Conservation (phyloP, 2,888 invertebrate species). For the Ephialtes manifestator region DNA sequence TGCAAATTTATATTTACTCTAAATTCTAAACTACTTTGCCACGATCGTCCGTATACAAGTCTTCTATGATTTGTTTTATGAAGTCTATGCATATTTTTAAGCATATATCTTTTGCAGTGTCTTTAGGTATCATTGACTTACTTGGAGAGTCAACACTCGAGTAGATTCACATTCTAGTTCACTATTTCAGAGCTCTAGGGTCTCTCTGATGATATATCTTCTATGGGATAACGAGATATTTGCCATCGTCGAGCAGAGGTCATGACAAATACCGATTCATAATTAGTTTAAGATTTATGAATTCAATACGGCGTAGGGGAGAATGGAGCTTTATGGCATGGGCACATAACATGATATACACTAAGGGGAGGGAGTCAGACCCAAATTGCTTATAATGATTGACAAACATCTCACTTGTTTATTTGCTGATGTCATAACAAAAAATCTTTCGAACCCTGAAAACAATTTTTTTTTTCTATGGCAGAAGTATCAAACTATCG, state of each 20-base stretch:
- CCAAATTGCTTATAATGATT: too few species aligned
- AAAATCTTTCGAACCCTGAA: too few species aligned
- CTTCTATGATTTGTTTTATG: conserved; percentile 39
- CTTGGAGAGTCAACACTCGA: neutral
- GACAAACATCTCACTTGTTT: too few species aligned
- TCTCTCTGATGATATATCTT: neutral
- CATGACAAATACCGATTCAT: conserved; percentile 20
- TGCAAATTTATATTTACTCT: conserved; percentile 45
- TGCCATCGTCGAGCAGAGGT: neutral
- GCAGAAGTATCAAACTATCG: too few species aligned
- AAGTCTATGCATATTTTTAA: neutral
- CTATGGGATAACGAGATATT: neutral
- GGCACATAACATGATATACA: neutral
- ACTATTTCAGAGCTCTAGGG: neutral
- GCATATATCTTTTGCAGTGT: neutral
- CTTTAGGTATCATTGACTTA: neutral
- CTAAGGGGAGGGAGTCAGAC: neutral
- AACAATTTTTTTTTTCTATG: too few species aligned
- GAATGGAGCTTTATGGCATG: neutral
- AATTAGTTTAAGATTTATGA: conserved; percentile 19
- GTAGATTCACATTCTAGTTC: neutral
- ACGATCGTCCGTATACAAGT: conserved; percentile 30
- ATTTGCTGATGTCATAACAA: too few species aligned
- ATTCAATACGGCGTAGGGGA: neutral
- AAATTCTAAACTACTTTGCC: conserved; percentile 51